Conservation (phyloP, 2,113 vertebrate species). For the Cichladusa arquata region DNA sequence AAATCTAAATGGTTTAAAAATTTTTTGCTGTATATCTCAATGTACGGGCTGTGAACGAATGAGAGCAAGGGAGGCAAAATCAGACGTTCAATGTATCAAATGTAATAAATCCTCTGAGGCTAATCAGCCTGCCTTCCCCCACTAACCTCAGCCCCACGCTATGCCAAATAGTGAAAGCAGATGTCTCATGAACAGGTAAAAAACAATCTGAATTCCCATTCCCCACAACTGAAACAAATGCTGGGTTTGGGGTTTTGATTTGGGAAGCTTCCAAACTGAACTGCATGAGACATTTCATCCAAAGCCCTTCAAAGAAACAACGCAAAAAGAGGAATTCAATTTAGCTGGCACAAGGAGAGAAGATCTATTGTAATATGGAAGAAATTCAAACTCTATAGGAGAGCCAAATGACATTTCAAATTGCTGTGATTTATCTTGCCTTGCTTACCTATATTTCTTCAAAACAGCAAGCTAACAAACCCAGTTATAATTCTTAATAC, state of each 20-base stretch:
- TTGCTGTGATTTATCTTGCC: conserved; percentile 66
- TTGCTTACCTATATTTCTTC: conserved; percentile 61
- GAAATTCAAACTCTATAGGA: conserved; percentile 56
- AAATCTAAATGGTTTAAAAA: not conserved
- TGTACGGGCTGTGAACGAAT: not conserved
- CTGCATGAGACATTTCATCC: conserved; percentile 49
- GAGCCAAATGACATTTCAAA: conserved; percentile 59
- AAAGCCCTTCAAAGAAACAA: conserved; percentile 51
- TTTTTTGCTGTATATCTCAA: not conserved
- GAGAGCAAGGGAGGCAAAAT: conserved; percentile 52
- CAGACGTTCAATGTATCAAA: conserved; percentile 73
- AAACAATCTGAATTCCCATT: conserved; percentile 62
- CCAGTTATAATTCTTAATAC: conserved; percentile 41
- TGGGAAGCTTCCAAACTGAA: conserved; percentile 63
- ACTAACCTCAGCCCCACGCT: conserved; percentile 60
- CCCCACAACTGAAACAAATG: conserved; percentile 56
- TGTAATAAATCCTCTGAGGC: conserved; percentile 74
- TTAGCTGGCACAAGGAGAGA: conserved; percentile 60
- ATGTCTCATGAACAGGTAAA: conserved; percentile 72
- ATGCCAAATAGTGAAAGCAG: conserved; percentile 79
- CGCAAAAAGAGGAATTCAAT: conserved; percentile 58
- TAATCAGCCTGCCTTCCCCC: conserved; percentile 66
- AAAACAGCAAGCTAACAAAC: conserved; percentile 64
- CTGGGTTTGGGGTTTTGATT: conserved; percentile 39
- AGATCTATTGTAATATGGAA: conserved; percentile 65